Conservation (phyloP, 2,888 invertebrate genomes). For the Acronicta psi region DNA sequence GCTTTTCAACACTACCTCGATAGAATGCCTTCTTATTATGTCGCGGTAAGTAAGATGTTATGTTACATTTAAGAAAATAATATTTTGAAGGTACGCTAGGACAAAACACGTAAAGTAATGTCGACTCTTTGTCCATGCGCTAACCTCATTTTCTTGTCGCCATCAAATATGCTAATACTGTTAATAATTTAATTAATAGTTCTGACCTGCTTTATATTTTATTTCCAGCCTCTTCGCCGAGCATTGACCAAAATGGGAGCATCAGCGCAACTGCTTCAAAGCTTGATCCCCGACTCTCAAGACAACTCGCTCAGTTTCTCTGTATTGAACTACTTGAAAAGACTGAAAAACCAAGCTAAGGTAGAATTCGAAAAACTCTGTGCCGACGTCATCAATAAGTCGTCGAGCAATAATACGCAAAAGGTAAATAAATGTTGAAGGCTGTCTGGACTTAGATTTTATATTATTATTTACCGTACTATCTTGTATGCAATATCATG, state of each 20-base stretch:
- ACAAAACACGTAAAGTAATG: neutral
- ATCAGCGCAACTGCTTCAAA: constrained; percentile 93
- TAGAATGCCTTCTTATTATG: constrained; percentile 99
- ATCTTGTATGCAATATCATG: neutral
- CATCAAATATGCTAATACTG: neutral
- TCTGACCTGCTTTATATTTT: neutral
- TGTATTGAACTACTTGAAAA: constrained; percentile 97
- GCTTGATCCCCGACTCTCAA: constrained; percentile 96
- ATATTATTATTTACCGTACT: neutral
- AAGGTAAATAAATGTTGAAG: constrained; percentile 73
- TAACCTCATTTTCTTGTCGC: neutral
- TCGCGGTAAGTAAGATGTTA: constrained; percentile 87
- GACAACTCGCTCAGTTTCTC: constrained; percentile 98
- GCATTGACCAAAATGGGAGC: constrained; percentile 97
- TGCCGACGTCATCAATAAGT: constrained; percentile 92
- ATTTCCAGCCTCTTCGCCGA: constrained; percentile 94
- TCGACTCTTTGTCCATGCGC: neutral
- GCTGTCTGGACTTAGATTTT: neutral
- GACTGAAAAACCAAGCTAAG: constrained; percentile 98
- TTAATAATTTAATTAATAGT: neutral
- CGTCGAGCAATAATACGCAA: constrained; percentile 85
- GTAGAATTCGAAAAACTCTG: constrained; percentile 96
- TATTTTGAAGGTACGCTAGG: neutral
- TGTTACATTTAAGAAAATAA: neutral
- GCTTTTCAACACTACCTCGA: constrained; percentile 98